Conservation (phyloP, 2,113 vertebrate species). For the Thamnophis sirtalis region DNA sequence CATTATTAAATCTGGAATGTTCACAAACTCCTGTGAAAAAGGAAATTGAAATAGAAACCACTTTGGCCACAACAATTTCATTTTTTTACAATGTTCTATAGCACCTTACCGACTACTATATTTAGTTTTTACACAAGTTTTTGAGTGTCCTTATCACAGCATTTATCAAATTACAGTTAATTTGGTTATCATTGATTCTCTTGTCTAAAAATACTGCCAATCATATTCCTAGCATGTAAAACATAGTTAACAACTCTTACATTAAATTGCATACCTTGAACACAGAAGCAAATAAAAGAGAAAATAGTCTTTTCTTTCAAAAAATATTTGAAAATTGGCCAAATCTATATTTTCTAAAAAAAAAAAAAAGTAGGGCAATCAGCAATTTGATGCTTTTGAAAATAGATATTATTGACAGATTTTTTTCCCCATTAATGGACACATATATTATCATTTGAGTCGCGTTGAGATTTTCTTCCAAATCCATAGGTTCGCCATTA, state of each 20-base stretch:
- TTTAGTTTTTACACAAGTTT: not conserved
- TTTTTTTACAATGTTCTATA: not conserved
- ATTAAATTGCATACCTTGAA: not conserved
- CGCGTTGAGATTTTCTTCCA: slow-evolving; percentile 21
- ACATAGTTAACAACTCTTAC: not conserved
- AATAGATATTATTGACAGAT: slow-evolving; percentile 18
- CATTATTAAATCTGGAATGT: not conserved
- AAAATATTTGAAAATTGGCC: not conserved
- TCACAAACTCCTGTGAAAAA: not conserved
- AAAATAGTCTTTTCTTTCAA: slow-evolving; percentile 3
- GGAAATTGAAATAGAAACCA: not conserved
- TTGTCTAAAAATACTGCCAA: not conserved
- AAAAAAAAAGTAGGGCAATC: not conserved
- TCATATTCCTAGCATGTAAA: not conserved
- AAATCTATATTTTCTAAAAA: slow-evolving; percentile 26
- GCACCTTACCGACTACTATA: not conserved
- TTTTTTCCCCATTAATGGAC: not conserved
- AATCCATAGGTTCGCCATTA: not conserved
- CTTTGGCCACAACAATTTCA: not conserved
- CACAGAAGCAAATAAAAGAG: not conserved
- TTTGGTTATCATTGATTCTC: not conserved
- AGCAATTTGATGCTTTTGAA: not conserved
- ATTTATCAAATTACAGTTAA: not conserved
- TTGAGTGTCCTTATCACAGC: not conserved
- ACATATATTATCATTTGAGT: not conserved